A percentile compares a stretch with the other conserved stretches of the same genome.
Conservation (phyloP, 2,888 invertebrate genomes). For the Lymantria monacha region DNA sequence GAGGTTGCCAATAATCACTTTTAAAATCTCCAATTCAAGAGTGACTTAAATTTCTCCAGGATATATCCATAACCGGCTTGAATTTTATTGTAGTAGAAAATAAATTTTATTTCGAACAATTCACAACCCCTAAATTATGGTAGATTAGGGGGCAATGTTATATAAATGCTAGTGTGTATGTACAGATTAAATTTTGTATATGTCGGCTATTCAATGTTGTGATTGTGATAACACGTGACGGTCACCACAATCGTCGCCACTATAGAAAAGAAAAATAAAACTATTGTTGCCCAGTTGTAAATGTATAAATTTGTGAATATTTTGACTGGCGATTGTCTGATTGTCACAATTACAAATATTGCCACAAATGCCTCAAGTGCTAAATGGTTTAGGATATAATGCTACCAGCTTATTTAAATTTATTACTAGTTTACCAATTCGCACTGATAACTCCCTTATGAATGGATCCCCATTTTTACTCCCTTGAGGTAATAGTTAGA, state of each 20-base stretch:
- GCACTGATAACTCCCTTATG: too few species aligned
- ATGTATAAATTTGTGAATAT: slow-evolving; percentile 1
- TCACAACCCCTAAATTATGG: background rate
- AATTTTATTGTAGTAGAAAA: background rate
- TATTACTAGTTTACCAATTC: background rate
- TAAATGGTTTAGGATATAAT: slow-evolving; percentile 7
- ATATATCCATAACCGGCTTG: too few species aligned
- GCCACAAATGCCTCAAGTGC: slow-evolving; percentile 4
- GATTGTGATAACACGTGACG: background rate
- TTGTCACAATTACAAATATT: background rate
- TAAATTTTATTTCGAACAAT: background rate
- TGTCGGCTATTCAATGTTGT: slow-evolving; percentile 5
- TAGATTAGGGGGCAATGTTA: slow-evolving; percentile 6
- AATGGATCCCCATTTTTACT: too few species aligned
- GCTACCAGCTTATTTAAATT: slow-evolving; percentile 11
- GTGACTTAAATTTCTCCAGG: too few species aligned
- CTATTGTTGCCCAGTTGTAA: background rate
- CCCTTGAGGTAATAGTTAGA: too few species aligned
- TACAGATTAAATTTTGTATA: slow-evolving; percentile 10
- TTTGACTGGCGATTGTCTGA: slow-evolving; percentile 7
- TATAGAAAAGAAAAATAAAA: background rate
- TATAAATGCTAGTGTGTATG: slow-evolving; percentile 5
- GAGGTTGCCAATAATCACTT: too few species aligned
- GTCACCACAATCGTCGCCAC: background rate
- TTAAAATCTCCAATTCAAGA: too few species aligned